phyloP scores from a whole-genome alignment of 2,113 vertebrate species.

The Macrotis lagotis region DNA sequence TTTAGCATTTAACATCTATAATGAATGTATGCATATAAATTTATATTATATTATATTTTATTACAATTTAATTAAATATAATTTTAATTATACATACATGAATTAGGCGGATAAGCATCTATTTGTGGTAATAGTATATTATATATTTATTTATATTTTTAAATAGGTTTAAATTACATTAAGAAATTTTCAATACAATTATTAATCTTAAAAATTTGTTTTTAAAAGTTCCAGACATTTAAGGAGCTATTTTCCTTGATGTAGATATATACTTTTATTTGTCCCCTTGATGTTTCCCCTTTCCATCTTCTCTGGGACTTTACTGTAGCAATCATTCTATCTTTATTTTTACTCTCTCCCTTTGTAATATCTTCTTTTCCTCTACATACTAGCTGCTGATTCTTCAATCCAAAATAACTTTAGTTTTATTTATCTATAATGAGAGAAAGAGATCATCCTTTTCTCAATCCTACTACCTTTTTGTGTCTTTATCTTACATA shows the following conservation, averaged over 20 bases:
- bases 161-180: background rate
- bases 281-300: background rate
- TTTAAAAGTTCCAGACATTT: background rate
- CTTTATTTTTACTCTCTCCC: background rate
- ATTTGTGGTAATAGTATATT: background rate
- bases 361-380: background rate
- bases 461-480: background rate
- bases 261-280: background rate
- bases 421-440: background rate
- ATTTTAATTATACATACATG: background rate
- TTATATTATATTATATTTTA: background rate
- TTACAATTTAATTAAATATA: background rate
- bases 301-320: background rate
- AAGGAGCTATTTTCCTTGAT: background rate
- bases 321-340: background rate
- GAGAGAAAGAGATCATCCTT: background rate
- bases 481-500: background rate
- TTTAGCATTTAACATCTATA: background rate
- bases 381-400: background rate
- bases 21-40: background rate
- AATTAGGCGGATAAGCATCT: background rate
- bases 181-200: background rate
- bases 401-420: background rate
- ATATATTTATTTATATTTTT: background rate
- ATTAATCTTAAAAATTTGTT: background rate